These are phyloP conservation scores for Chinchilla lanigera DNA, from an alignment of 2,113 vertebrate species.

Conservation along the genomic window DNA sequence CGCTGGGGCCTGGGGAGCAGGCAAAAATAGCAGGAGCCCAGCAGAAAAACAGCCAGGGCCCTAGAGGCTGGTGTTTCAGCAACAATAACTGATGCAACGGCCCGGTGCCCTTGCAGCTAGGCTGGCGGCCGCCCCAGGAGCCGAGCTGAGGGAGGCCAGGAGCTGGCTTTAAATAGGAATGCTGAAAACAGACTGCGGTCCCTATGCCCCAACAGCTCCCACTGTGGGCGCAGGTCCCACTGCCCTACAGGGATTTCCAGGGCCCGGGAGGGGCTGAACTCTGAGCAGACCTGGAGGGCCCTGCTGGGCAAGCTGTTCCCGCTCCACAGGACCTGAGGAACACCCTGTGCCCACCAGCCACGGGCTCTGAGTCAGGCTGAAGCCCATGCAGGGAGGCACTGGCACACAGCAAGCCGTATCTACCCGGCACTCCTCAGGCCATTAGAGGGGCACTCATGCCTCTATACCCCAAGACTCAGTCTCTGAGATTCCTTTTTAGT, in stretches of 20 bases:
- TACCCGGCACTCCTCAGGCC: neutral
- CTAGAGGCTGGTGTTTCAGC: neutral
- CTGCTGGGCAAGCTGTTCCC: neutral
- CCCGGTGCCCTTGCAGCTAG: constrained; percentile 5
- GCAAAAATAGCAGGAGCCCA: constrained; percentile 83
- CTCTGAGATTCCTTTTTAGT: neutral
- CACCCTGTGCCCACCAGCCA: neutral
- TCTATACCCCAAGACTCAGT: neutral
- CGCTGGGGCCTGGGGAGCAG: constrained; percentile 67
- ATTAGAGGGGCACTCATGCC: neutral
- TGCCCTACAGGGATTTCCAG: neutral
- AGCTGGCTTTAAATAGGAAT: constrained; percentile 73
- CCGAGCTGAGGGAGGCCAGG: fast-evolving
- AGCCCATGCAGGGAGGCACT: too few species aligned
- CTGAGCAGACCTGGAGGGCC: neutral
- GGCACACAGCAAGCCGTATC: fast-evolving
- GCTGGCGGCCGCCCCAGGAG: neutral
- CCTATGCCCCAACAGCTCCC: constrained; percentile 22
- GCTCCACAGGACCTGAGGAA: neutral
- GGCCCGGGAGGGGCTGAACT: neutral
- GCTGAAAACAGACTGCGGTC: constrained; percentile 65
- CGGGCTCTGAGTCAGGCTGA: neutral
- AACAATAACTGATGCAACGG: constrained; percentile 85
- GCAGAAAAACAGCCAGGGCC: constrained; percentile 81
- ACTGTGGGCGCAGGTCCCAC: neutral